Conservation (phyloP, 2,113 vertebrate species). For the Isurus oxyrinchus region DNA sequence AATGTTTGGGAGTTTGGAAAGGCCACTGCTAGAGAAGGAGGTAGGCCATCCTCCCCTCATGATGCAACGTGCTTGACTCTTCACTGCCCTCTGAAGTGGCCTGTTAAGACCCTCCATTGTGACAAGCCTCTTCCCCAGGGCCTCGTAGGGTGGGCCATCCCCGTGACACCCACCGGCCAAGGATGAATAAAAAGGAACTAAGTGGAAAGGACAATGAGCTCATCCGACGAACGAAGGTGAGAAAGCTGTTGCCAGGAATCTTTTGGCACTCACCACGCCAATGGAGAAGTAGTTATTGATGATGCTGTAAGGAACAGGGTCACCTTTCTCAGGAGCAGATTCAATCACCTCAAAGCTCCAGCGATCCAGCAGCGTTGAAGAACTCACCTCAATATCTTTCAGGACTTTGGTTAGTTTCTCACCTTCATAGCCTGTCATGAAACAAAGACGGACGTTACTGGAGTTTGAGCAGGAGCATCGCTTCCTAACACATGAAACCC, state of each 20-base stretch:
- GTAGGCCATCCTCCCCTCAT: too few species aligned
- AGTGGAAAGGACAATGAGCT: background rate
- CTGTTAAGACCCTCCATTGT: too few species aligned
- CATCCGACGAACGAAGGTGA: background rate
- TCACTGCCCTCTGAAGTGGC: background rate
- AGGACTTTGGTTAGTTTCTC: slow-evolving; percentile 71
- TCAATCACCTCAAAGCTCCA: slow-evolving; percentile 79
- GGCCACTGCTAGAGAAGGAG: too few species aligned
- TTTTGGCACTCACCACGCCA: slow-evolving; percentile 71
- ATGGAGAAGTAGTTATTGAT: slow-evolving; percentile 97
- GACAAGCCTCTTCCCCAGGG: background rate
- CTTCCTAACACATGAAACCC: background rate
- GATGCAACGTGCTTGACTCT: too few species aligned
- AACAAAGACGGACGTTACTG: background rate
- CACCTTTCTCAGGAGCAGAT: slow-evolving; percentile 67
- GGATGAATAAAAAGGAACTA: too few species aligned
- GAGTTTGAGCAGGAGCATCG: background rate
- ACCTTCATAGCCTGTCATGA: slow-evolving; percentile 73
- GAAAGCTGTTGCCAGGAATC: background rate
- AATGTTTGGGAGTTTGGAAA: too few species aligned
- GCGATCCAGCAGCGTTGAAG: slow-evolving; percentile 69
- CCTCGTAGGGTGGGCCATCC: background rate
- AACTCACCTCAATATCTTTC: slow-evolving; percentile 69
- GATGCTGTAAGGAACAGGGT: slow-evolving; percentile 85
- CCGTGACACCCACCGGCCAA: background rate